These are phyloP conservation scores for Masnerella sp. DNA, from an alignment of 2,888 invertebrate genomes.

Conservation along the genomic window DNA sequence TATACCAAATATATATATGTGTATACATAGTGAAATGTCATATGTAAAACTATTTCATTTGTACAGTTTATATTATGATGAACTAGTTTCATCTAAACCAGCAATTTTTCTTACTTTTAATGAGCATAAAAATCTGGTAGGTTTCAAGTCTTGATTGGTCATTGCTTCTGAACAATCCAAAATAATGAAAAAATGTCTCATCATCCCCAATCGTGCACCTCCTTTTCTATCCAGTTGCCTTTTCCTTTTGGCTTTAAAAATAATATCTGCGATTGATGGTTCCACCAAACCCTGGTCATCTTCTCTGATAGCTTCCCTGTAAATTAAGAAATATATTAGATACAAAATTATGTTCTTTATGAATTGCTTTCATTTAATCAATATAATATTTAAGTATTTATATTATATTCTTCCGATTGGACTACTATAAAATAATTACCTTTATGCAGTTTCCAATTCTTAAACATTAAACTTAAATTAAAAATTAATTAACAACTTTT, in stretches of 20 bases:
- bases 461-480: slow-evolving; percentile 3
- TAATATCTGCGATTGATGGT: slow-evolving; percentile 92
- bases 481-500: slow-evolving; percentile 1
- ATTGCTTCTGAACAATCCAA: slow-evolving; percentile 97
- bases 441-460: no score
- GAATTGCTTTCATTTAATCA: no score
- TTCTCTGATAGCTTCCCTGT: slow-evolving; percentile 98
- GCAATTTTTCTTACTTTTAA: slow-evolving; percentile 89
- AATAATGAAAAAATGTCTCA: slow-evolving; percentile 95
- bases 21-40: no score
- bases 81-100: no score
- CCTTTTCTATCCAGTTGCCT: slow-evolving; percentile 84
- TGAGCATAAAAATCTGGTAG: slow-evolving; percentile 91
- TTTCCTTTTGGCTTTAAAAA: slow-evolving; percentile 92
- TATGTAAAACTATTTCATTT: no score
- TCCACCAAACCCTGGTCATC: slow-evolving; percentile 96
- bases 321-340: no score
- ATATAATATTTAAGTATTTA: no score
- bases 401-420: no score
- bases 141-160: slow-evolving; percentile 96
- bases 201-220: slow-evolving; percentile 96
- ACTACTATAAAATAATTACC: no score
- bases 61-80: no score
- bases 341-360: no score
- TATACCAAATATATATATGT: no score